Evolutionary conservation across 2,797 vertebrate genomes (phyloP).

Genomic region (Micromesistius poutassou): DNA sequence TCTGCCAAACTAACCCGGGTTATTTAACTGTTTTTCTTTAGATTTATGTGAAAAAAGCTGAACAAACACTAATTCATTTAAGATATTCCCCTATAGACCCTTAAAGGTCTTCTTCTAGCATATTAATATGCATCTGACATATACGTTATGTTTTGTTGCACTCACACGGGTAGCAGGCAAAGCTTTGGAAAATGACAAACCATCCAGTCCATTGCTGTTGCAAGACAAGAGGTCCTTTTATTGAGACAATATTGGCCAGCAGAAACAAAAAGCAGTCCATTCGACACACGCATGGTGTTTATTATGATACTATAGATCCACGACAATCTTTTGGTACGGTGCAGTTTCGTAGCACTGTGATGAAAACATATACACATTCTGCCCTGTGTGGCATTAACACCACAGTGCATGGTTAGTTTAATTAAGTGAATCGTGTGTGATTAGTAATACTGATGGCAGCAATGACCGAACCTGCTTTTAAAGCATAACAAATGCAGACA

Average conservation of each 20-base stretch:
- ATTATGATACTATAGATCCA: constrained; percentile 47
- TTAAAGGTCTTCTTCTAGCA: not conserved
- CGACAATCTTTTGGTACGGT: constrained; percentile 46
- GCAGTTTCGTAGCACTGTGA: constrained; percentile 41
- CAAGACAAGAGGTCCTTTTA: not conserved
- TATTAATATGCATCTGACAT: not conserved
- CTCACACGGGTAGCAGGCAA: not conserved
- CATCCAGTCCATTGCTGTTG: not conserved
- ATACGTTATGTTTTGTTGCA: not conserved
- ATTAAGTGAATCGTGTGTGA: constrained; percentile 31
- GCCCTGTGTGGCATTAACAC: constrained; percentile 33
- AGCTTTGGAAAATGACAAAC: not conserved
- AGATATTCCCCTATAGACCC: not conserved
- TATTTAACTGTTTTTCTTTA: not conserved
- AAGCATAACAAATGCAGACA: constrained; percentile 59
- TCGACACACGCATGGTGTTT: constrained; percentile 45
- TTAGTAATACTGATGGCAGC: constrained; percentile 44
- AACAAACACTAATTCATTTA: not conserved
- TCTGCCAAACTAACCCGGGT: not conserved
- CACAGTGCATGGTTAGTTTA: constrained; percentile 39
- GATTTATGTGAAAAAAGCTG: not conserved
- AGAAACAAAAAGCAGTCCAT: not conserved
- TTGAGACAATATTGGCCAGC: not conserved
- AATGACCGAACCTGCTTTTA: constrained; percentile 37
- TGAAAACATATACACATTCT: constrained; percentile 36